A percentile compares a stretch with the other conserved stretches of the same genome.
phyloP scores from a whole-genome alignment of 35 echinoderm and acorn worm genomes.

The Holothuria glaberrima region DNA sequence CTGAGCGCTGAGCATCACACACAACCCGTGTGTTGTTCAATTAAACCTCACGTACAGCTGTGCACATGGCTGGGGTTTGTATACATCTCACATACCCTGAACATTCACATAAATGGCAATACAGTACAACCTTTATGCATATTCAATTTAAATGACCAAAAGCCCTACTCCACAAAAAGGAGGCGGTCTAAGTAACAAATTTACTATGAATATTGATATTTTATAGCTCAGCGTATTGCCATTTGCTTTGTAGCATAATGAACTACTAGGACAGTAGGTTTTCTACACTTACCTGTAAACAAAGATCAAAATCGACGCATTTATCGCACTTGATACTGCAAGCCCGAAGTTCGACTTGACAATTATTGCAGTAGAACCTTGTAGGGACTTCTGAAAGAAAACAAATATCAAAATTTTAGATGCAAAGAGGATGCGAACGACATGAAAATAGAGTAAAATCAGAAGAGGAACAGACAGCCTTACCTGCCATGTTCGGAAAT shows the following conservation, averaged over 20 bases:
- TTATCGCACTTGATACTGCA: slow-evolving; percentile 90
- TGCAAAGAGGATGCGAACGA: background rate
- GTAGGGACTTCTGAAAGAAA: slow-evolving; percentile 84
- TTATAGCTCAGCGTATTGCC: background rate
- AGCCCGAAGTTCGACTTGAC: slow-evolving; percentile 89
- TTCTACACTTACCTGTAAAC: slow-evolving; percentile 96
- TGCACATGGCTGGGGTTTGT: slow-evolving; percentile 65
- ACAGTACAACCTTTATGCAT: slow-evolving; percentile 4
- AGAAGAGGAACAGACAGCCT: slow-evolving; percentile 63
- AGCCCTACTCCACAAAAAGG: background rate
- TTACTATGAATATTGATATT: slow-evolving; percentile 30
- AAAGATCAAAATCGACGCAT: slow-evolving; percentile 97
- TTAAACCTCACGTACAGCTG: slow-evolving; percentile 58
- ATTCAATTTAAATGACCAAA: background rate
- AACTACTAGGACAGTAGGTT: slow-evolving; percentile 33
- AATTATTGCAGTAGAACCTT: slow-evolving; percentile 95
- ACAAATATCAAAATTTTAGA: slow-evolving; percentile 44
- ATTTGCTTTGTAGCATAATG: slow-evolving; percentile 62
- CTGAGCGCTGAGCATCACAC: slow-evolving; percentile 31
- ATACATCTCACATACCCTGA: slow-evolving; percentile 56
- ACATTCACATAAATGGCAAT: slow-evolving; percentile 27
- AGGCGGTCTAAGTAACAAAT: background rate
- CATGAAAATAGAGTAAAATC: slow-evolving; percentile 56
- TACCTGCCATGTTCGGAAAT: slow-evolving; percentile 92
- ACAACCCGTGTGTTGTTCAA: slow-evolving; percentile 49